These are phyloP conservation scores for Huso huso DNA, from an alignment of 2,797 vertebrate species.

Conservation along the genomic window DNA sequence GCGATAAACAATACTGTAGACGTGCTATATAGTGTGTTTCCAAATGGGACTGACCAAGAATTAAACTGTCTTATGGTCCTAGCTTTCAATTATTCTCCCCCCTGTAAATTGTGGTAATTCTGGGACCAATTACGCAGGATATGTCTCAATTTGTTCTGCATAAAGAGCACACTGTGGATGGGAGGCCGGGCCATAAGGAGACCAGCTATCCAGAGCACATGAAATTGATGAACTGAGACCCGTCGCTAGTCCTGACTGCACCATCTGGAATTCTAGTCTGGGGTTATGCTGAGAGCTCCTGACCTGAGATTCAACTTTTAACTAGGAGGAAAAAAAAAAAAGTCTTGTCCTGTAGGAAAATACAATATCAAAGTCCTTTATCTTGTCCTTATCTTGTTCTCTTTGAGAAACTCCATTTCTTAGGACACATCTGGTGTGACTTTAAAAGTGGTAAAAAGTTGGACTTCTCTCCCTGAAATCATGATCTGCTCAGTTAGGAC, in stretches of 20 bases:
- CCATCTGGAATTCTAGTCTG: slow-evolving; percentile 74
- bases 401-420: slow-evolving; percentile 15
- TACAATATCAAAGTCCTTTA: slow-evolving; percentile 26
- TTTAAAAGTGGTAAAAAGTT: slow-evolving; percentile 29
- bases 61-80: not conserved
- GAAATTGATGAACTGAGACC: slow-evolving; percentile 79
- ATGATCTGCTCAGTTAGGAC: no score
- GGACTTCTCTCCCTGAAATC: no score
- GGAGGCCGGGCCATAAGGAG: slow-evolving; percentile 43
- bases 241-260: slow-evolving; percentile 59
- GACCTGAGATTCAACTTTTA: slow-evolving; percentile 67
- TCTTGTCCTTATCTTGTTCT: slow-evolving; percentile 26
- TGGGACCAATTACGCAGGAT: slow-evolving; percentile 75
- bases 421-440: slow-evolving; percentile 8
- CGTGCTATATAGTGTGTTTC: no score
- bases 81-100: not conserved
- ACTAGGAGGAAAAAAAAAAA: slow-evolving; percentile 30
- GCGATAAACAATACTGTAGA: no score
- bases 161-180: slow-evolving; percentile 57
- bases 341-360: slow-evolving; percentile 24
- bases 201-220: slow-evolving; percentile 46
- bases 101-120: slow-evolving; percentile 63
- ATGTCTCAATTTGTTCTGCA: slow-evolving; percentile 79
- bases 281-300: slow-evolving; percentile 58
- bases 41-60: no score